Evolutionary conservation across 2,113 vertebrate genomes (phyloP), one percentile per base, ranked within the genome.

Genomic region (Zosterops borbonicus): DNA sequence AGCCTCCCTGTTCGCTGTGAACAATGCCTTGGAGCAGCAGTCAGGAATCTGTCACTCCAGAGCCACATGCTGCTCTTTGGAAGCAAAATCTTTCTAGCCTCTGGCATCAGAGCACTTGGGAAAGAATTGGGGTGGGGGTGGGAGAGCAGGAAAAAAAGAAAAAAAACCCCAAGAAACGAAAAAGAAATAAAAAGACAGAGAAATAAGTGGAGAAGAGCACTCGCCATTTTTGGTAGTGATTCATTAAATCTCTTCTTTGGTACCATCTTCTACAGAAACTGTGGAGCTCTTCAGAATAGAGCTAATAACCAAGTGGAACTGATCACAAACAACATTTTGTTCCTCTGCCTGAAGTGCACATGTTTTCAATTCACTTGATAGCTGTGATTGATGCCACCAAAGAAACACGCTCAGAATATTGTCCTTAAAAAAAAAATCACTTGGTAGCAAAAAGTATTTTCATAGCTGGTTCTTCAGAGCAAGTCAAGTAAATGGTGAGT

Each of bases 1-100:
- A 96, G 68, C 83, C 86, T 96, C 92, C 85, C 68, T 75, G 87
- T 94, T 96, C 0, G 0, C 69, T 92, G 49, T 64, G 96, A 97
- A 97, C 94, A 96, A 97, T 97, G 96, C 93, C 96, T 97, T 95
- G 94, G 93, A 97, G 96, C 93, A 89, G 88, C 85, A 96, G 94
- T 92, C 88, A 93, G 94, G 95, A 96, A 95, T 97, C 95, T 97
- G 96, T 96, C 94, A 93, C 85, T 96, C 88, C 92, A 75, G 56
- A 96, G 94, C 94, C 93, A 92, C 96, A 96, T 96, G 94, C 95
- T 97, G 95, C 93, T 96, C 90, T 96, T 96, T 97, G 94, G 95
- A 97, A 96, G 93, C 14, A 95, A 96, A 96, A 94, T 83, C 73
- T 79, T 97, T 93, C 85, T 88, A 95, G 88, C 92, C 90, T 95